A percentile compares a stretch with the other conserved stretches of the same genome.
phyloP scores from a whole-genome alignment of 2,113 vertebrate species.

The Cisticola juncidis region DNA sequence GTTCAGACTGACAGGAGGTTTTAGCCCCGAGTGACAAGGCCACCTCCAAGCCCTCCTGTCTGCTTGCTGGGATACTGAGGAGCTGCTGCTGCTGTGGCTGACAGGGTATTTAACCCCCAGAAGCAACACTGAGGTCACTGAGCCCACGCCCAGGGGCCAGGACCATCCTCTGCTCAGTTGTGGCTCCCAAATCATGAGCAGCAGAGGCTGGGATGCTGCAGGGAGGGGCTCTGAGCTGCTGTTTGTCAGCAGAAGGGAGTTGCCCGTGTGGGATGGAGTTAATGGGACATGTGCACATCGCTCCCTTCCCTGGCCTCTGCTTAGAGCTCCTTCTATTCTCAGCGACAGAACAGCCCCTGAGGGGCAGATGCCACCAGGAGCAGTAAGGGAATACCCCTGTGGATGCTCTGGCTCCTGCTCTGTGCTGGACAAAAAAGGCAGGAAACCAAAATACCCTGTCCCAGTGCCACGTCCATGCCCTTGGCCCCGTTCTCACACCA shows the following conservation, averaged over 20 bases:
- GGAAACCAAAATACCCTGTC: slow-evolving; percentile 51
- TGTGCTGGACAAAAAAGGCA: slow-evolving; percentile 30
- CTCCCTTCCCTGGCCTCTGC: neutral
- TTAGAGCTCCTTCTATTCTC: slow-evolving; percentile 30
- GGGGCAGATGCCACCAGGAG: slow-evolving; percentile 19
- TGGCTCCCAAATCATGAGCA: neutral
- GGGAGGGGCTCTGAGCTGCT: neutral
- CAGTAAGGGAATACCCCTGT: slow-evolving; percentile 22
- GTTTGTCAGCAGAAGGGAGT: neutral
- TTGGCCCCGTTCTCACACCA: neutral
- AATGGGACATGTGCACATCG: neutral
- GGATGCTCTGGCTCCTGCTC: slow-evolving; percentile 36
- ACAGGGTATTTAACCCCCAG: neutral
- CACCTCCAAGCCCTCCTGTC: neutral
- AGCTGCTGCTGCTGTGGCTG: neutral
- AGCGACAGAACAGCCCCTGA: neutral
- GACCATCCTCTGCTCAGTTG: neutral
- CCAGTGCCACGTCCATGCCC: slow-evolving; percentile 22
- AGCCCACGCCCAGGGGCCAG: neutral
- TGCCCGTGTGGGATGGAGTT: neutral
- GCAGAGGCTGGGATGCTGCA: neutral
- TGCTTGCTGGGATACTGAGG: accelerated
- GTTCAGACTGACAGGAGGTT: slow-evolving; percentile 6
- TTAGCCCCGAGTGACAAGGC: slow-evolving; percentile 3
- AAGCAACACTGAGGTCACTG: neutral